Evolutionary conservation across 2,113 vertebrate genomes (phyloP).

Genomic region (Argyrosomus japonicus): DNA sequence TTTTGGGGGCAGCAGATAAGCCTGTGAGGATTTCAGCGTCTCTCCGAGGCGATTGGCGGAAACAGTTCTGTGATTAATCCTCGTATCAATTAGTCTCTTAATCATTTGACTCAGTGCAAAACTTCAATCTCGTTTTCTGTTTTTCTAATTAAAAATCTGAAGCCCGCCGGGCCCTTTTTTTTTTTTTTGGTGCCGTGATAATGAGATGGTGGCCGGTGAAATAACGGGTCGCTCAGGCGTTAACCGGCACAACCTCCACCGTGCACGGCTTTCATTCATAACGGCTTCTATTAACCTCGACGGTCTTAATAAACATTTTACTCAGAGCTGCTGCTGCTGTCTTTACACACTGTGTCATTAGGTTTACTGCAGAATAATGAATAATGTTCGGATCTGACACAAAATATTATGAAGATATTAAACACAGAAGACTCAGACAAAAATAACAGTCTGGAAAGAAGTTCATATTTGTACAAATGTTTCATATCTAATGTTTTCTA

Average conservation of each 20-base stretch:
- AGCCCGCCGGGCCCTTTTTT: neutral
- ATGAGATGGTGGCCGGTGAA: neutral
- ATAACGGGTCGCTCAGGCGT: neutral
- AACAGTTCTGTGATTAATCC: conserved; percentile 52
- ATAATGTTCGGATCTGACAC: too few relatives aligned
- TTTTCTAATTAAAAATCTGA: conserved; percentile 40
- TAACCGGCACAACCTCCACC: neutral
- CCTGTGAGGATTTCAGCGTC: conserved; percentile 7
- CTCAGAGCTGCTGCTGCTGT: conserved; percentile 6
- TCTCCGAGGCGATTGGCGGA: conserved; percentile 2
- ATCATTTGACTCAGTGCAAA: conserved; percentile 19
- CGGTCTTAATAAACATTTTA: neutral
- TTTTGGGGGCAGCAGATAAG: conserved; percentile 13
- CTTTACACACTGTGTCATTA: neutral
- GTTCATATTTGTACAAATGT: too few relatives aligned
- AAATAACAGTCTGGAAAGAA: too few relatives aligned
- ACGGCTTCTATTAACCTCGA: neutral
- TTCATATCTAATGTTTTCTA: too few relatives aligned
- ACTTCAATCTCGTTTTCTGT: conserved; percentile 30
- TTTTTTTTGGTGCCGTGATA: neutral
- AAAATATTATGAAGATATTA: too few relatives aligned
- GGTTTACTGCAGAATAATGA: neutral
- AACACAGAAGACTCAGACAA: too few relatives aligned
- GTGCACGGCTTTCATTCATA: neutral
- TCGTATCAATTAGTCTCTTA: conserved; percentile 50